Percentiles rank a stretch among this genome's conserved stretches.
These are phyloP conservation scores for Heteromyza rotundicornis DNA, from an alignment of 2,888 invertebrate genomes.

Conservation along the genomic window DNA sequence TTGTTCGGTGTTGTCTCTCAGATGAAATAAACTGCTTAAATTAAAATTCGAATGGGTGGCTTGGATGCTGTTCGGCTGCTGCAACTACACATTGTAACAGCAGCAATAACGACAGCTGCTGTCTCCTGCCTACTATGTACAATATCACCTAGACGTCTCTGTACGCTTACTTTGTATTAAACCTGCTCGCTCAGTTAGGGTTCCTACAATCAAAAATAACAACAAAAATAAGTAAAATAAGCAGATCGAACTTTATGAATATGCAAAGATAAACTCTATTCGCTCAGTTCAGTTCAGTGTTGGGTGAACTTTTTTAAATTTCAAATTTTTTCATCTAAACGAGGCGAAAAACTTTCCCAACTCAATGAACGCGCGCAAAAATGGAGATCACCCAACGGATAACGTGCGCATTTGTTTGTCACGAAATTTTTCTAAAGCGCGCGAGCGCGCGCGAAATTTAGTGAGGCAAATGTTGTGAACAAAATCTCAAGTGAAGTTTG, in stretches of 20 bases:
- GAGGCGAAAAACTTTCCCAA: constrained; percentile 54
- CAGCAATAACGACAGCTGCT: not conserved
- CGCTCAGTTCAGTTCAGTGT: constrained; percentile 3
- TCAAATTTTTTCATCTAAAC: constrained; percentile 45
- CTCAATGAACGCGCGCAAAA: constrained; percentile 36
- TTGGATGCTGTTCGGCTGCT: not conserved
- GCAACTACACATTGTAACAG: not conserved
- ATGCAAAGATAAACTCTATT: constrained; percentile 46
- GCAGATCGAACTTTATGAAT: constrained; percentile 51
- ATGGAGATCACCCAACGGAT: constrained; percentile 55
- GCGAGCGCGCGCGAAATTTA: too few species aligned
- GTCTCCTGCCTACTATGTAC: not conserved
- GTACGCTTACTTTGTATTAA: constrained; percentile 35
- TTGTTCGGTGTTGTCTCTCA: not conserved
- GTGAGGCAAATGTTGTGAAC: too few species aligned
- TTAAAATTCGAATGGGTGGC: not conserved
- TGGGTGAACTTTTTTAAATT: constrained; percentile 33
- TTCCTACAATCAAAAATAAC: constrained; percentile 27
- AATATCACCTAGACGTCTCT: not conserved
- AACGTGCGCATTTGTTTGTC: constrained; percentile 60
- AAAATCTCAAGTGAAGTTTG: too few species aligned
- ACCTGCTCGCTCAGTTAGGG: constrained; percentile 30
- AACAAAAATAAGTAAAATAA: constrained; percentile 45
- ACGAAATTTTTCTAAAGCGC: constrained; percentile 43
- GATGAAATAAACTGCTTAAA: not conserved